Evolutionary conservation across 37 sponge, comb jelly and placozoan genomes (phyloP), one percentile per base, ranked within the genome.

Genomic region (Crambe crambe): DNA sequence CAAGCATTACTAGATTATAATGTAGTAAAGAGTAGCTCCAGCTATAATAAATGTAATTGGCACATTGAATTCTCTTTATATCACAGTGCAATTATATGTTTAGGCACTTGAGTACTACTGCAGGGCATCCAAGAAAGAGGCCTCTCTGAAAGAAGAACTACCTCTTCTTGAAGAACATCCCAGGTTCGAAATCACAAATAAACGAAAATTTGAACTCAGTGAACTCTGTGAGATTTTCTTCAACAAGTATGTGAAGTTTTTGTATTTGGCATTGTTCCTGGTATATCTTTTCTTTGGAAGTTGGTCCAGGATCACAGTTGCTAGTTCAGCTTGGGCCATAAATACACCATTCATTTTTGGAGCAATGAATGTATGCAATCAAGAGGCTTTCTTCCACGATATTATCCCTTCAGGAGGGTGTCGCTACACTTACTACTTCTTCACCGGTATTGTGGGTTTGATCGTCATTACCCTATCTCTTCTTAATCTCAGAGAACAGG

Each of bases 301-400:
- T 6, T 90, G 91, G 91, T 70, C 87, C 27, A 85, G 72, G 80
- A 23, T 63, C 59, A 87, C 97, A 15, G 91, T 93, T 42, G 97
- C 91, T 23, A 94, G 92, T 4, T 81, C 91, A 30, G 89, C 97
- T 6, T 96, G 97, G 97, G 73, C 97, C 34, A 59, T 82, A 1
- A 96, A 96, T 74, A 75, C 93, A 22, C 97, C 97, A 2, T 81
- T 88, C 64, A 85, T 81, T 68, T 76, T 68, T 27, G 30, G 74
- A 56, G 63, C 59, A 18, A n/a, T n/a, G n/a, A n/a, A n/a, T n/a
- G 18, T 95, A 8, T 64, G 81, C 9, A n/a, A n/a, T n/a, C n/a
- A n/a, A n/a, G 71, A 68, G 25, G 89, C 89, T 37, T 96, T 93
- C 77, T 72, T 62, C 10, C 72, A 77, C 60, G 35, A 8, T 22